Evolutionary conservation across 2,888 invertebrate genomes (phyloP).

Genomic region (Malthinus flaveolus): DNA sequence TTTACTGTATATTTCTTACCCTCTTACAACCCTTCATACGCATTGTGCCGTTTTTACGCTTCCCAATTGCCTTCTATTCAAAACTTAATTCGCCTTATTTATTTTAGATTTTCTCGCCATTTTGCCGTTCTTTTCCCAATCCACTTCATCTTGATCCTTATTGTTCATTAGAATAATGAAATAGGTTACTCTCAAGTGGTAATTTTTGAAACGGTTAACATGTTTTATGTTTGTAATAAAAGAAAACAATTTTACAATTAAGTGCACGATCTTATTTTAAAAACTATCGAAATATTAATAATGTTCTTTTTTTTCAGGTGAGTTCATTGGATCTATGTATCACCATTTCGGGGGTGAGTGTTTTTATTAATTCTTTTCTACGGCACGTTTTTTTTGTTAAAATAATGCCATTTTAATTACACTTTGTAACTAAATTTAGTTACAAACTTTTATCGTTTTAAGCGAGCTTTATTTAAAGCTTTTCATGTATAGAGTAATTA

Average conservation of each 20-base stretch:
- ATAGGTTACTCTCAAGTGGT: background rate
- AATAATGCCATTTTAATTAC: slow-evolving; percentile 30
- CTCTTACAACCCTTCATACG: slow-evolving; percentile 2
- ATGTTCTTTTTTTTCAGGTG: too few species aligned
- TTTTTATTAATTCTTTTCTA: background rate
- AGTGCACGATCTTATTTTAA: background rate
- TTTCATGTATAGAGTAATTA: slow-evolving; percentile 4
- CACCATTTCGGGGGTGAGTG: background rate
- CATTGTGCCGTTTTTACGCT: slow-evolving; percentile 5
- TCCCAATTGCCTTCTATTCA: slow-evolving; percentile 6
- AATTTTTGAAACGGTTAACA: background rate
- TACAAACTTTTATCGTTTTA: slow-evolving; percentile 29
- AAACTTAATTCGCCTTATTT: slow-evolving; percentile 2
- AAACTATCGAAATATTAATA: too few species aligned
- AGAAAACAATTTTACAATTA: too few species aligned
- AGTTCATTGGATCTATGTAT: too few species aligned
- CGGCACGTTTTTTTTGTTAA: slow-evolving; percentile 11
- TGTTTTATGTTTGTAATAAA: too few species aligned
- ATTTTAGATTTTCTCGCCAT: slow-evolving; percentile 2
- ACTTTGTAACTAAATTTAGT: slow-evolving; percentile 25
- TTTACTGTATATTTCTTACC: slow-evolving; percentile 1
- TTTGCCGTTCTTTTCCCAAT: slow-evolving; percentile 1
- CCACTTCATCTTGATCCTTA: background rate
- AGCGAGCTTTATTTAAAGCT: slow-evolving; percentile 7
- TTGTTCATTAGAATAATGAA: slow-evolving; percentile 3